Evolutionary conservation across 2,113 vertebrate species (phyloP).

Genomic region (Myanophis thanlyinensis): DNA sequence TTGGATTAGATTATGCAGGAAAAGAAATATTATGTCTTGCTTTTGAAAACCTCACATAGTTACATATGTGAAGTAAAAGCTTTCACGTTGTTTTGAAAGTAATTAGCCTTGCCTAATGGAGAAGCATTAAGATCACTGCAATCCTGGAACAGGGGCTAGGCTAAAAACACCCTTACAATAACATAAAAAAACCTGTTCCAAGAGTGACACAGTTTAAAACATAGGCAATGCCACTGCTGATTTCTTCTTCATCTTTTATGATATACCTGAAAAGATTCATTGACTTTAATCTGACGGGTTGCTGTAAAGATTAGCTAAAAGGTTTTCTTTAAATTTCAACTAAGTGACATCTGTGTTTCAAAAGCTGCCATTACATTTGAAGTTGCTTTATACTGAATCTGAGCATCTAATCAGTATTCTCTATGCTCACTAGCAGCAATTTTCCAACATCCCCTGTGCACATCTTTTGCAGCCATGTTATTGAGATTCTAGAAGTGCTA

Average conservation of each 20-base stretch:
- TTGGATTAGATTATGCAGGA: not conserved
- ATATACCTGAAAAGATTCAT: not conserved
- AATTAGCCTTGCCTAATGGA: not conserved
- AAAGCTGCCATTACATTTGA: not conserved
- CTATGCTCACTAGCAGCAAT: not conserved
- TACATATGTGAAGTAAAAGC: slow-evolving; percentile 9
- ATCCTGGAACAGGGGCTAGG: not conserved
- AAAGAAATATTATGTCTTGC: slow-evolving; percentile 1
- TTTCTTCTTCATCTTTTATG: slow-evolving; percentile 13
- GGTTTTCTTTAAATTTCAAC: not conserved
- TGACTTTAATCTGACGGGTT: not conserved
- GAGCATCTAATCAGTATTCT: not conserved
- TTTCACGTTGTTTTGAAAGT: slow-evolving; percentile 41
- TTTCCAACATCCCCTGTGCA: not conserved
- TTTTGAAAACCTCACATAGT: not conserved
- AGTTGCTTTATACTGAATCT: not conserved
- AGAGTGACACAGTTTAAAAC: slow-evolving; percentile 3
- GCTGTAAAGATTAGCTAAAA: not conserved
- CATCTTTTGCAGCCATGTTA: not conserved
- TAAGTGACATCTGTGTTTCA: not conserved
- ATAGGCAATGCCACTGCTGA: not conserved
- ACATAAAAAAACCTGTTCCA: slow-evolving; percentile 30
- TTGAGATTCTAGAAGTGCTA: not conserved
- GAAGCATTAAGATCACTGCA: not conserved
- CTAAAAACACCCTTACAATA: not conserved